A percentile compares a stretch with the other conserved stretches of the same genome.
These are phyloP conservation scores for Brachystomella parvula DNA, from an alignment of 1,140 invertebrate genomes.

Conservation along the genomic window DNA sequence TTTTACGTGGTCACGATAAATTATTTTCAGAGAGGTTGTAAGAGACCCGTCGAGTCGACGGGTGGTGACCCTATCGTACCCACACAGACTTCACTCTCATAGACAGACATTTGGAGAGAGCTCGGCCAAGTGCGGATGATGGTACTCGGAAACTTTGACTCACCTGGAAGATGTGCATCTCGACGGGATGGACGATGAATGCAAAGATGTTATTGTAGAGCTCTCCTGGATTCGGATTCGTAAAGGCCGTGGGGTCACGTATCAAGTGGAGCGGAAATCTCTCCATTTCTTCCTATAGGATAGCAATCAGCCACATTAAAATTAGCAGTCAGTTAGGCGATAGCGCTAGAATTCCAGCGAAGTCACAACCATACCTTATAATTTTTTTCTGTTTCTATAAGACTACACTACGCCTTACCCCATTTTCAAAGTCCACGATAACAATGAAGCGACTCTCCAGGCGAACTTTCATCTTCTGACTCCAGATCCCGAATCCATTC, in stretches of 20 bases:
- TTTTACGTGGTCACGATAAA: no score
- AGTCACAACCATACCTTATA: neutral
- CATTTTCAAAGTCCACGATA: slow-evolving; percentile 93
- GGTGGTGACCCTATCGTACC: no score
- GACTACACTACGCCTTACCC: slow-evolving; percentile 54
- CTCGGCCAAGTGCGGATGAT: no score
- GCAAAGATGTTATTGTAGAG: slow-evolving; percentile 97
- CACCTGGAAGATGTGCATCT: slow-evolving; percentile 99
- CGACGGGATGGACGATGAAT: slow-evolving; percentile 80
- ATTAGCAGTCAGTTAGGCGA: neutral
- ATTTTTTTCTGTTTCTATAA: neutral
- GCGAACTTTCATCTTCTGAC: slow-evolving; percentile 90
- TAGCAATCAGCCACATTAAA: slow-evolving; percentile 16
- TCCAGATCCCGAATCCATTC: slow-evolving; percentile 91
- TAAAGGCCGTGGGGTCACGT: slow-evolving; percentile 91
- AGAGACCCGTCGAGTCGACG: no score
- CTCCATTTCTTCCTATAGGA: slow-evolving; percentile 80
- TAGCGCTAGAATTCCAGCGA: neutral
- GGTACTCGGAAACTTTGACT: no score
- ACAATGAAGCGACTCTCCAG: slow-evolving; percentile 79
- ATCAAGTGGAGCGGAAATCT: slow-evolving; percentile 85
- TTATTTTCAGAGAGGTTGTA: no score
- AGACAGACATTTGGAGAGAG: slow-evolving; percentile 17
- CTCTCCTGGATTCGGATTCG: slow-evolving; percentile 90
- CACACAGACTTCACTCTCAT: neutral